These are phyloP conservation scores for Macrotis lagotis DNA, from an alignment of 2,113 vertebrate species.

Conservation along the genomic window DNA sequence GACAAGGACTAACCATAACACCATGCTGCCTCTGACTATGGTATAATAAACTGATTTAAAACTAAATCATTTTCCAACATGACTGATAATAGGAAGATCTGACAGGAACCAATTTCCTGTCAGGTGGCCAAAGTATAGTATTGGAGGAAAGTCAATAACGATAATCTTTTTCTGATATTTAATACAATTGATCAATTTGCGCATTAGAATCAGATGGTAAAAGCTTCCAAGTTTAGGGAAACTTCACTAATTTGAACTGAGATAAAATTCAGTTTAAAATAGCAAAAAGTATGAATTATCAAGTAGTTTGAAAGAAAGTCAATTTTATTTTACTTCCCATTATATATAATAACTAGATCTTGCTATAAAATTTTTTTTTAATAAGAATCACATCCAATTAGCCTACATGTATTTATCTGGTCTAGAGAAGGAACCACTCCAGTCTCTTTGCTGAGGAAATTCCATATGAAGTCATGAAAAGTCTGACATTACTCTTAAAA, in stretches of 20 bases:
- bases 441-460: no score
- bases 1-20: neutral
- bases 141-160: neutral
- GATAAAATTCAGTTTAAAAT: neutral
- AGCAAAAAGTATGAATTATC: neutral
- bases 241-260: neutral
- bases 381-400: neutral
- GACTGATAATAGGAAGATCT: neutral
- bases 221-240: neutral
- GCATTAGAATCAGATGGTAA: neutral
- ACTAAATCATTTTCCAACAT: neutral
- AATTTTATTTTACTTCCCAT: neutral
- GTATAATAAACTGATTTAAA: neutral
- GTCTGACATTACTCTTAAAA: no score
- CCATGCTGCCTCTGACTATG: neutral
- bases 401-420: no score
- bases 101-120: neutral
- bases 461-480: no score
- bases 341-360: neutral
- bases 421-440: neutral
- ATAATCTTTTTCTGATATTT: neutral
- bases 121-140: neutral
- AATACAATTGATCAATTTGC: neutral
- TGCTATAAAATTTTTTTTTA: neutral
- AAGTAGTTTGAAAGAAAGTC: neutral